A percentile compares a stretch with the other conserved stretches of the same genome.
Evolutionary conservation across 2,888 invertebrate genomes (phyloP).

Genomic region (Luperina nickerlii): DNA sequence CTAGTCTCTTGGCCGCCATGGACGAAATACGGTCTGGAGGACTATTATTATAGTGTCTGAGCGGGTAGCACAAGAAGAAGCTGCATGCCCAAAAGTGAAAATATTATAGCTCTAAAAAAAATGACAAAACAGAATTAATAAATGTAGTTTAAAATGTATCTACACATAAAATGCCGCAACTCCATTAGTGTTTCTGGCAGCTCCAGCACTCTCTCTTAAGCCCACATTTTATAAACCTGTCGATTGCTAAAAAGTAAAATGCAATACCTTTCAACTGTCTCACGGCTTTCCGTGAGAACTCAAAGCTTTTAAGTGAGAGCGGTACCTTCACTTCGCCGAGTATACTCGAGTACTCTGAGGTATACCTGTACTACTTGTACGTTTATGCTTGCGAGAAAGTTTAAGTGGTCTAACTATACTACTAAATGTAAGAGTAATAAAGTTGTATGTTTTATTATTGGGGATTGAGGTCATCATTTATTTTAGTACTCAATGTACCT

Average conservation of each 20-base stretch:
- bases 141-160: not conserved
- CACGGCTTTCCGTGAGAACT: conserved; percentile 16
- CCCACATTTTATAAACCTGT: conserved; percentile 8
- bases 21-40: too few relatives aligned
- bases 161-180: not conserved
- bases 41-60: not conserved
- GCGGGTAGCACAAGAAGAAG: not conserved
- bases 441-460: conserved; percentile 2
- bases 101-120: not conserved
- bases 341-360: conserved; percentile 7
- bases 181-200: conserved; percentile 31
- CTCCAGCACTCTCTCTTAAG: not conserved
- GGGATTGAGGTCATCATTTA: not conserved
- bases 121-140: not conserved
- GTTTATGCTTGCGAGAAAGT: conserved; percentile 23
- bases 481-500: not conserved
- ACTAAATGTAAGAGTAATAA: conserved; percentile 16
- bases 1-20: too few relatives aligned
- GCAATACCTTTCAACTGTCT: conserved; percentile 37
- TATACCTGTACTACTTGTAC: conserved; percentile 23
- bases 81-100: not conserved
- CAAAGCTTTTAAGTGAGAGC: conserved; percentile 39
- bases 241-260: conserved; percentile 41
- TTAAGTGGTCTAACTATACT: conserved; percentile 32
- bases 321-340: conserved; percentile 28